Evolutionary conservation across 2,113 vertebrate genomes (phyloP).

Genomic region (Hydrochoerus hydrochaeris): DNA sequence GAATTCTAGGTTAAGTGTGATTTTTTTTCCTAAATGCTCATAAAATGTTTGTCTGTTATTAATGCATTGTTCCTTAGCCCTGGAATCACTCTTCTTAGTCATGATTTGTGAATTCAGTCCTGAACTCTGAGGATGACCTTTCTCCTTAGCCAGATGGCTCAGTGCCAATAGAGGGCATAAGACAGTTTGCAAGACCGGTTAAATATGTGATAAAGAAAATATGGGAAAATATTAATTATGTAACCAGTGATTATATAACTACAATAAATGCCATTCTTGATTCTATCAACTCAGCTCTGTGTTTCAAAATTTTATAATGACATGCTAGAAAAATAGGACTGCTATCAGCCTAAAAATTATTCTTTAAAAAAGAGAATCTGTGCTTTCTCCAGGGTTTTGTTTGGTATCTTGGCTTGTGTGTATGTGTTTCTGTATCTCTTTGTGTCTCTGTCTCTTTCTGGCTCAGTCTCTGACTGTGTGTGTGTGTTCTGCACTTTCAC

Average conservation of each 20-base stretch:
- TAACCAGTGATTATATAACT: not conserved
- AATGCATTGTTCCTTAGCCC: not conserved
- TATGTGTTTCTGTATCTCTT: not conserved
- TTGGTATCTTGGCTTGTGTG: not conserved
- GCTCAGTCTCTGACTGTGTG: not conserved
- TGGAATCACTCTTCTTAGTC: not conserved
- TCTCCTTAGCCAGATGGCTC: not conserved
- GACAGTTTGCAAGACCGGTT: not conserved
- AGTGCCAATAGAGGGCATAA: constrained; percentile 53
- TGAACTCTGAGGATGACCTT: not conserved
- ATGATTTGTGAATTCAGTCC: not conserved
- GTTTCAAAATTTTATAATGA: constrained; percentile 35
- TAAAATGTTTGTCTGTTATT: not conserved
- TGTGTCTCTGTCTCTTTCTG: not conserved
- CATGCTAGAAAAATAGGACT: not conserved
- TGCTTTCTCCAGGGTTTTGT: not conserved
- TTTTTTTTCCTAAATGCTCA: not conserved
- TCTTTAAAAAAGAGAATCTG: not conserved
- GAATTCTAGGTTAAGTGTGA: constrained; percentile 32
- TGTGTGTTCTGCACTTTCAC: not conserved
- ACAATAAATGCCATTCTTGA: not conserved
- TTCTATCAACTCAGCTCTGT: not conserved
- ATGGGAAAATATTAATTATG: not conserved
- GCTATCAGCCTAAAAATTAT: not conserved
- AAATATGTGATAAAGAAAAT: not conserved